Percentiles rank a stretch among this genome's conserved stretches.
These are phyloP conservation scores for Prosopocoilus inquinatus DNA, from an alignment of 2,888 invertebrate species.

Conservation along the genomic window DNA sequence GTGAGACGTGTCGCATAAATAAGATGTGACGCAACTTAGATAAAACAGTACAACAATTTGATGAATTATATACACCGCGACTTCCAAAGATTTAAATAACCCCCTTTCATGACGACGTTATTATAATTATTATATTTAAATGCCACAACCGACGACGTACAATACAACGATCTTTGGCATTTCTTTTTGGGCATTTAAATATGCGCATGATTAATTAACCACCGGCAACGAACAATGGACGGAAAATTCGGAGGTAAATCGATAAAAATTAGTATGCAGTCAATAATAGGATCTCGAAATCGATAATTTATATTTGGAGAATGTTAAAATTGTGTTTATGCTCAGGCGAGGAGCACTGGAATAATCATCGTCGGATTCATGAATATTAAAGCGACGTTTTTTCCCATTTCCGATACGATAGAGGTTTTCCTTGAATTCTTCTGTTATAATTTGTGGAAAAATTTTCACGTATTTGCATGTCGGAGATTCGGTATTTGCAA, in stretches of 20 bases:
- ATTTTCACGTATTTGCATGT: not conserved
- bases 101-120: no score
- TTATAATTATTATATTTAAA: no score
- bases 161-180: no score
- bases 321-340: not conserved
- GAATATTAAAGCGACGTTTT: conserved; percentile 13
- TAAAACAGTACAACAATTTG: conserved; percentile 19
- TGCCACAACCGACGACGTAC: no score
- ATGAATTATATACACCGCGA: conserved; percentile 10
- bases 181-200: no score
- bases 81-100: not conserved
- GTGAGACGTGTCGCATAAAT: conserved; percentile 19
- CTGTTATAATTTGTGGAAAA: conserved; percentile 1
- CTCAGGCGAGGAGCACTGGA: not conserved
- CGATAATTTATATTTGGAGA: not conserved
- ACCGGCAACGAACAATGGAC: no score
- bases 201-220: no score
- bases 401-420: conserved; percentile 14
- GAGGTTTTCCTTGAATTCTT: conserved; percentile 16
- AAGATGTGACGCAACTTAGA: conserved; percentile 20
- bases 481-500: conserved; percentile 2
- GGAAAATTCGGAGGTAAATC: no score
- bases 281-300: no score
- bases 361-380: not conserved
- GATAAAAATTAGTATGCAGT: no score